These are phyloP conservation scores for Schizopygopsis pylzovi DNA, from an alignment of 2,797 vertebrate genomes.

Conservation along the genomic window DNA sequence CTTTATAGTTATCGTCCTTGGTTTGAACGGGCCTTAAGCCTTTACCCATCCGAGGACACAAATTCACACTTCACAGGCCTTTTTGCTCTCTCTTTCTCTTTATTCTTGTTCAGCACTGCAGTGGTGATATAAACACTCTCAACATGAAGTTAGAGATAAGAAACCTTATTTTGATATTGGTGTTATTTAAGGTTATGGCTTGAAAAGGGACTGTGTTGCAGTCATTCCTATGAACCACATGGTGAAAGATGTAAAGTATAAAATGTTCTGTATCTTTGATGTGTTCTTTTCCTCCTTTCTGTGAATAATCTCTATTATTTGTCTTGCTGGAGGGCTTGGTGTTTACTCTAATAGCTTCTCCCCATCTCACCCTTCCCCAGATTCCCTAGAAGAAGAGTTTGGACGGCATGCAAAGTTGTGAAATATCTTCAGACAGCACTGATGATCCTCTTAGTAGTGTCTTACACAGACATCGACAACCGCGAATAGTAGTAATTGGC, in stretches of 20 bases:
- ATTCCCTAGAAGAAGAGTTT: constrained; percentile 92
- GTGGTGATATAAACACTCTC: constrained; percentile 46
- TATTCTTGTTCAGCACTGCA: constrained; percentile 13
- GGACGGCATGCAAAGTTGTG: constrained; percentile 99
- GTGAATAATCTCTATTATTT: constrained; percentile 9
- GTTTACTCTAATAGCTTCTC: constrained; percentile 19
- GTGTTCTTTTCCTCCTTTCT: not conserved
- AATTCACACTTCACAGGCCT: not conserved
- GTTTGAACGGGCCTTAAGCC: not conserved
- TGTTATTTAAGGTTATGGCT: constrained; percentile 37
- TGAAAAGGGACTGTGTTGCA: constrained; percentile 18
- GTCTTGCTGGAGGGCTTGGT: not conserved
- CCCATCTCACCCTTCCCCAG: constrained; percentile 68
- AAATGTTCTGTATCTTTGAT: constrained; percentile 12
- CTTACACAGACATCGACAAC: constrained; percentile 91
- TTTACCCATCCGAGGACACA: not conserved
- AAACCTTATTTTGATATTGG: constrained; percentile 32
- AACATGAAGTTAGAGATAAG: constrained; percentile 10
- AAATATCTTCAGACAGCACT: constrained; percentile 99
- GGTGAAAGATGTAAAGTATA: constrained; percentile 14
- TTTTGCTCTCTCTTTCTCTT: not conserved
- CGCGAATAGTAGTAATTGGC: constrained; percentile 97
- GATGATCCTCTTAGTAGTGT: constrained; percentile 99
- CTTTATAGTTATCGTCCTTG: too few species aligned
- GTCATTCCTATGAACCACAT: constrained; percentile 17